Percentiles rank a stretch among this genome's conserved stretches.
phyloP scores from a whole-genome alignment of 2,113 vertebrate genomes.

The Crotalus horridus region DNA sequence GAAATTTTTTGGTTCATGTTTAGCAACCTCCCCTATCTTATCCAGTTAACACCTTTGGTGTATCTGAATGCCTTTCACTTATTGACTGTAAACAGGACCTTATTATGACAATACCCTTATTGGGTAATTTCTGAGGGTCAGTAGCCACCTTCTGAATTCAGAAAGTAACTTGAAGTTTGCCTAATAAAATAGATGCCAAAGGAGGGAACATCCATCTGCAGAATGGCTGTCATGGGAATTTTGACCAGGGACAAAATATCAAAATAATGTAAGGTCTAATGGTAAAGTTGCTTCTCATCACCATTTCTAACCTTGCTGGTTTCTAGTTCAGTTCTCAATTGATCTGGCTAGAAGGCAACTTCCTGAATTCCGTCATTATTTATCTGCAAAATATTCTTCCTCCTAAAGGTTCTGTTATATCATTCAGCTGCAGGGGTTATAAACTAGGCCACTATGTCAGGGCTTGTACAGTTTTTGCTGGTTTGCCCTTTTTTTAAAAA shows the following conservation, averaged over 20 bases:
- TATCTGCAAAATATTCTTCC: not conserved
- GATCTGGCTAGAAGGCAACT: not conserved
- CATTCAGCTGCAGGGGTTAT: not conserved
- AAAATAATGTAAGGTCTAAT: not conserved
- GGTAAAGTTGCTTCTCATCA: not conserved
- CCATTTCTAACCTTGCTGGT: not conserved
- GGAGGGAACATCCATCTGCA: not conserved
- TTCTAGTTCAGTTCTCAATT: not conserved
- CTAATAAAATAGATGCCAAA: not conserved
- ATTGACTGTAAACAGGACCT: not conserved
- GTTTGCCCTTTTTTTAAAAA: not conserved
- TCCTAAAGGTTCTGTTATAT: not conserved
- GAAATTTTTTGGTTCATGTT: not conserved
- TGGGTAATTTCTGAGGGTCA: not conserved
- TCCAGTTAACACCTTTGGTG: not conserved
- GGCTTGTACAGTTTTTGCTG: not conserved
- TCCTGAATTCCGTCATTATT: not conserved
- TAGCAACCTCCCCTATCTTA: not conserved
- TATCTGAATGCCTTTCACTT: not conserved
- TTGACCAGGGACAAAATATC: not conserved
- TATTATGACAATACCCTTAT: not conserved
- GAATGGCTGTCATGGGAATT: not conserved
- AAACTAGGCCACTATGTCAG: not conserved
- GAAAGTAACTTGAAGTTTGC: not conserved
- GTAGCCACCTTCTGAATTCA: not conserved